Percentiles rank a stretch among this genome's conserved stretches.
Evolutionary conservation across 2,113 vertebrate genomes (phyloP).

Genomic region (Mustela lutreola): DNA sequence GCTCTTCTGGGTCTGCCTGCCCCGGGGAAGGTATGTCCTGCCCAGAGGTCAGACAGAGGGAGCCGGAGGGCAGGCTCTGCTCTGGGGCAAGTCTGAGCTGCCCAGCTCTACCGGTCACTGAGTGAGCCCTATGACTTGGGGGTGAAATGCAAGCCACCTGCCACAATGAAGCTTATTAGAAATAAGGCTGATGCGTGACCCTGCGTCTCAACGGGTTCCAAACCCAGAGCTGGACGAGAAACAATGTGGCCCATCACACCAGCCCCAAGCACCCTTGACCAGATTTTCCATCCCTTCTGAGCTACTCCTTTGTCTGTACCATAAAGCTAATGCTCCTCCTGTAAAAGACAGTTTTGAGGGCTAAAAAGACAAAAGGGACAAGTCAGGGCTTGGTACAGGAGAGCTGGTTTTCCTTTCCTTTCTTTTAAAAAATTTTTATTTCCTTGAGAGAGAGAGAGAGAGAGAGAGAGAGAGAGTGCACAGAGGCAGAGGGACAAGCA

Average conservation of each 20-base stretch:
- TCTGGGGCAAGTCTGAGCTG: background rate
- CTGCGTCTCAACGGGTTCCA: background rate
- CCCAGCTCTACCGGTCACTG: background rate
- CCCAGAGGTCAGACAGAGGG: rapidly evolving
- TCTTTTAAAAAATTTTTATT: background rate
- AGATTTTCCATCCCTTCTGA: background rate
- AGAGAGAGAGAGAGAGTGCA: background rate
- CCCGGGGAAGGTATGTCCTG: background rate
- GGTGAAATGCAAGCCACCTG: background rate
- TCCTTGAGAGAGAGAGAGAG: background rate
- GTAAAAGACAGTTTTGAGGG: background rate
- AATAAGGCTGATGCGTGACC: background rate
- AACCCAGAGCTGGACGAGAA: background rate
- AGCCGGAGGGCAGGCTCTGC: background rate
- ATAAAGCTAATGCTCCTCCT: too few relatives aligned
- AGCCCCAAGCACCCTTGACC: too few relatives aligned
- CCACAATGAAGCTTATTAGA: background rate
- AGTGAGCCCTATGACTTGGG: too few relatives aligned
- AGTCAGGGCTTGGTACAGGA: background rate
- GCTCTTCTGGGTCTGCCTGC: background rate
- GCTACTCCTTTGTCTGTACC: background rate
- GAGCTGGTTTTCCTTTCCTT: background rate
- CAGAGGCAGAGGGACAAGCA: background rate
- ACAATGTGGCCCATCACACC: too few relatives aligned
- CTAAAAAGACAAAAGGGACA: background rate